Percentiles rank a stretch among this genome's conserved stretches.
Conservation (phyloP, 2,888 invertebrate species). For the Seladonia tumulorum region DNA sequence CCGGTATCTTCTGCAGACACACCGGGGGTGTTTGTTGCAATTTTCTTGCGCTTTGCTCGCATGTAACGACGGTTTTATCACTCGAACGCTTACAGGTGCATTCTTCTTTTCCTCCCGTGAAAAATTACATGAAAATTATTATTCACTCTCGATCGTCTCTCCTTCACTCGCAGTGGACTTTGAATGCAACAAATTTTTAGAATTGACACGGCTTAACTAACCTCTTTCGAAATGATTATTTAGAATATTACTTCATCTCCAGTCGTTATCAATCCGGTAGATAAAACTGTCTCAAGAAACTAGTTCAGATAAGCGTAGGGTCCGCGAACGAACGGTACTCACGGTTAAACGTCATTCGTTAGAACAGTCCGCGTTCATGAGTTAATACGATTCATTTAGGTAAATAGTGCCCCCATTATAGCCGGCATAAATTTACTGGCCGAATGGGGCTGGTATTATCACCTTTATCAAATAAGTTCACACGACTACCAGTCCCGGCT, state of each 20-base stretch:
- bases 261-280: not conserved
- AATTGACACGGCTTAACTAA: too few relatives aligned
- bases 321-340: not conserved
- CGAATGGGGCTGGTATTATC: not conserved
- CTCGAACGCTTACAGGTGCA: not conserved
- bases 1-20: not conserved
- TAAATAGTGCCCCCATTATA: not conserved
- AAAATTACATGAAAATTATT: too few relatives aligned
- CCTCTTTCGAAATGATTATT: not conserved
- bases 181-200: too few relatives aligned
- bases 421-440: not conserved
- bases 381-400: constrained; percentile 1
- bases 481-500: not conserved
- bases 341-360: not conserved
- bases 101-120: too few relatives aligned
- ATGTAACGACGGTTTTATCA: not conserved
- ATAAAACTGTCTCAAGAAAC: not conserved
- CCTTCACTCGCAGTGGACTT: too few relatives aligned
- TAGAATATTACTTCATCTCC: too few relatives aligned
- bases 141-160: too few relatives aligned
- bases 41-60: not conserved
- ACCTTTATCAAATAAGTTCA: not conserved
- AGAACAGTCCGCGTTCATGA: not conserved
- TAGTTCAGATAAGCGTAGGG: not conserved
- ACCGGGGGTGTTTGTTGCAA: not conserved